Evolutionary conservation across 2,113 vertebrate species (phyloP), one percentile per base, ranked within the genome.

Genomic region (Scomber scombrus): DNA sequence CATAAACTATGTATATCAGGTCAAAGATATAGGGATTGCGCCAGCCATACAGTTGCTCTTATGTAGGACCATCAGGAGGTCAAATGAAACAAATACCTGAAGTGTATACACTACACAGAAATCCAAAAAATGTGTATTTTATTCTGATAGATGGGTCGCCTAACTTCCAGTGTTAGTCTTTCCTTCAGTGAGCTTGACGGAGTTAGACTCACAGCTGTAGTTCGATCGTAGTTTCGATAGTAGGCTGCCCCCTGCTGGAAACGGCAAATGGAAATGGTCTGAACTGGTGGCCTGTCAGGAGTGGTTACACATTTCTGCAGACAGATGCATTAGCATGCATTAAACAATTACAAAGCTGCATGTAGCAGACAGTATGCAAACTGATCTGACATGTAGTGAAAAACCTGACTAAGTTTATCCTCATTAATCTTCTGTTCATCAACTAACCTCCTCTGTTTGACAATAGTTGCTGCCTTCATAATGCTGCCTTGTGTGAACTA

Each of bases 211-310:
- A 3, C 62, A 62, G 31, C 12, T 4, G n/a, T 26, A 26, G 23
- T 2, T 26, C 23, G 23, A 26, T 2, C 45, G 18, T 15, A 11
- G 79, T 55, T 72, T 69, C 9, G n/a, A 16, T 49, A 3, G 10
- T 14, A 2, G n/a, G 23, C 29, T 80, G 81, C 82, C 81, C 43
- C 74, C 86, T 92, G 34, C 69, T 75, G 91, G 81, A 29, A 9
- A 18, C 5, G 0, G 0, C 16, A 5, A 10, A 31, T 18, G 23
- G 23, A 26, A 26, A 40, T 34, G 13, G 8, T 58, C 18, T 4
- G 18, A 55, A 34, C 49, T 31, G 8, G 8, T 47, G n/a, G 34
- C 34, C 34, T 40, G 34, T 43, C 47, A 34, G 4, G 19, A 46
- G 46, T 46, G 51, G 58, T 74, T 50, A 71, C 66, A 47, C 31